These are phyloP conservation scores for Holothuria glaberrima DNA, from an alignment of 35 echinoderm and acorn worm species.

Conservation along the genomic window DNA sequence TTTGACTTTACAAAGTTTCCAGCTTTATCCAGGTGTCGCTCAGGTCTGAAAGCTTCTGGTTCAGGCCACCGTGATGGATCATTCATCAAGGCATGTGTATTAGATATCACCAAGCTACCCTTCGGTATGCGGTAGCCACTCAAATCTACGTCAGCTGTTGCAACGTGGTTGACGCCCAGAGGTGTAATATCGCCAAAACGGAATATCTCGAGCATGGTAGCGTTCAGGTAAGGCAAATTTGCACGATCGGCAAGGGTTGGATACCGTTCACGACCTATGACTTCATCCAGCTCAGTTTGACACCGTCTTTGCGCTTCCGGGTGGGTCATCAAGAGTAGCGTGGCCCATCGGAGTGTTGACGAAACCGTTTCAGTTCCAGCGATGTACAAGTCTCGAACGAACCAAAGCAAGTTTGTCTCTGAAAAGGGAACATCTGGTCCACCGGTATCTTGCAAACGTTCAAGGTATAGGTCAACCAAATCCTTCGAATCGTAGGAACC, in stretches of 20 bases:
- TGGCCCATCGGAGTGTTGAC: slow-evolving; percentile 46
- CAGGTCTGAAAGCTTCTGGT: slow-evolving; percentile 78
- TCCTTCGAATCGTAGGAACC: background rate
- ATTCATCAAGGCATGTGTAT: slow-evolving; percentile 52
- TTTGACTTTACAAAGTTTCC: slow-evolving; percentile 51
- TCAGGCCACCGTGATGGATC: slow-evolving; percentile 75
- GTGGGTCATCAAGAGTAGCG: slow-evolving; percentile 37
- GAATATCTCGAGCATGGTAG: slow-evolving; percentile 70
- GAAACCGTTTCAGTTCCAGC: slow-evolving; percentile 59
- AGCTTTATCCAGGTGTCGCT: slow-evolving; percentile 52
- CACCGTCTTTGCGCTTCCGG: slow-evolving; percentile 27
- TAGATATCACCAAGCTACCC: slow-evolving; percentile 69
- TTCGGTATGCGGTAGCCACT: slow-evolving; percentile 56
- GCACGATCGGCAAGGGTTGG: background rate
- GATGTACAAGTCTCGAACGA: slow-evolving; percentile 30
- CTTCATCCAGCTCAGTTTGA: slow-evolving; percentile 46
- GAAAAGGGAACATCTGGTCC: background rate
- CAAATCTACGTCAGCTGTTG: slow-evolving; percentile 27
- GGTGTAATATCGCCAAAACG: slow-evolving; percentile 62
- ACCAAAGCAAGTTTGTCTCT: slow-evolving; percentile 12
- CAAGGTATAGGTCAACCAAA: background rate
- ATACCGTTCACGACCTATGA: slow-evolving; percentile 25
- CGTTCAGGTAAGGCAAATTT: slow-evolving; percentile 51
- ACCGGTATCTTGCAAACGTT: background rate
- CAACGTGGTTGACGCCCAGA: slow-evolving; percentile 48